A percentile compares a stretch with the other conserved stretches of the same genome.
Conservation (phyloP, 2,113 vertebrate genomes). For the Nerophis lumbriciformis region DNA sequence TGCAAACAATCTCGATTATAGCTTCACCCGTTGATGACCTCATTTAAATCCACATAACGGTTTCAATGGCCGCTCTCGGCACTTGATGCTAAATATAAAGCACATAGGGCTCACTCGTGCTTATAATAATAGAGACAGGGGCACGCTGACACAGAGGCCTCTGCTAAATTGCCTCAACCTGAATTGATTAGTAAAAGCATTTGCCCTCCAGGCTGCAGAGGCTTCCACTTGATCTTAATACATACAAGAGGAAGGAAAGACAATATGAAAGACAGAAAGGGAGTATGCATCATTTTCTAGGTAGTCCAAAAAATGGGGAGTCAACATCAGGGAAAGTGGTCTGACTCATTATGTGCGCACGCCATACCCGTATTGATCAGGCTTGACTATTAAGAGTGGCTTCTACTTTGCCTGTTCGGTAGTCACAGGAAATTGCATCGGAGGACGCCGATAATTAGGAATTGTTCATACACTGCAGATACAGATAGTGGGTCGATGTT, state of each 20-base stretch:
- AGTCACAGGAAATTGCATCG: not conserved
- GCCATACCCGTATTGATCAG: slow-evolving; percentile 31
- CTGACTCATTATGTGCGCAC: slow-evolving; percentile 17
- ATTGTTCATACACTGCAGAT: not conserved
- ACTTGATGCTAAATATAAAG: slow-evolving; percentile 14
- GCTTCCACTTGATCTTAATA: slow-evolving; percentile 14
- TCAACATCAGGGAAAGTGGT: not conserved
- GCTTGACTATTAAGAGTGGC: slow-evolving; percentile 17
- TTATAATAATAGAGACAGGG: slow-evolving; percentile 8
- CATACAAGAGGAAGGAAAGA: slow-evolving; percentile 4
- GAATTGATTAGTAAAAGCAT: slow-evolving; percentile 20
- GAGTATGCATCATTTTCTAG: slow-evolving; percentile 7
- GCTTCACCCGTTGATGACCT: slow-evolving; percentile 11
- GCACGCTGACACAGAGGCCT: slow-evolving; percentile 14
- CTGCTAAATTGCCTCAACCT: slow-evolving; percentile 24
- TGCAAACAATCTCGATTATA: too few relatives aligned
- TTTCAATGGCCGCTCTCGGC: slow-evolving; percentile 8
- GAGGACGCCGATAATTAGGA: not conserved
- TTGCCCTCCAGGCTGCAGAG: slow-evolving; percentile 15
- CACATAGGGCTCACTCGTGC: slow-evolving; percentile 8
- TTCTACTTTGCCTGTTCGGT: slow-evolving; percentile 21
- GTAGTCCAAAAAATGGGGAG: slow-evolving; percentile 8
- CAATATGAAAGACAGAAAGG: slow-evolving; percentile 5
- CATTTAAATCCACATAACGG: slow-evolving; percentile 24
- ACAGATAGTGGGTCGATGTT: too few relatives aligned